A percentile compares a stretch with the other conserved stretches of the same genome.
Conservation (phyloP, 2,888 invertebrate genomes). For the Teleiodes luculella region DNA sequence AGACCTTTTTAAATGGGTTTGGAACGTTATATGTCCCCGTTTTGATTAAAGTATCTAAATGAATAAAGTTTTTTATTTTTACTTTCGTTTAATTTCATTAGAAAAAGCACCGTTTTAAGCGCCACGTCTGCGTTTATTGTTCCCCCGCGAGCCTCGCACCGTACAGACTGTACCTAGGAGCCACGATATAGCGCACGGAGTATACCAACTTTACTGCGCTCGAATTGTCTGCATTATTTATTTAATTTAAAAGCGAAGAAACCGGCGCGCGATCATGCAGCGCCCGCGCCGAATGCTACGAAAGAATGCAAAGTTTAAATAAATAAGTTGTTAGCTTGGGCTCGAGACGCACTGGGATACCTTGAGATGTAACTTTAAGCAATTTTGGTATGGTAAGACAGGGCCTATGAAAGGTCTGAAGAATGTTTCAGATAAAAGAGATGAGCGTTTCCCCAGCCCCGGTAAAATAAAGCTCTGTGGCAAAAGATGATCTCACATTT, state of each 20-base stretch:
- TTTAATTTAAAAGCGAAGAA: slow-evolving; percentile 78
- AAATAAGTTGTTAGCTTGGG: slow-evolving; percentile 26
- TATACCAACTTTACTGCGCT: slow-evolving; percentile 65
- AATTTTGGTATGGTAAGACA: too few relatives aligned
- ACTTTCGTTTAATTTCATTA: too few relatives aligned
- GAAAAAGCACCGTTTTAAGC: slow-evolving; percentile 43
- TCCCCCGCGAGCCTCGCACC: slow-evolving; percentile 59
- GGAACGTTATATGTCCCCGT: too few relatives aligned
- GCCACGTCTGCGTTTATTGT: slow-evolving; percentile 59
- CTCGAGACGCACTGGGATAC: slow-evolving; percentile 3
- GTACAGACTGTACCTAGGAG: slow-evolving; percentile 23
- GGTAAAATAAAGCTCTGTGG: too few relatives aligned
- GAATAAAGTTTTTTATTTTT: too few relatives aligned
- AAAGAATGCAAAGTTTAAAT: slow-evolving; percentile 40
- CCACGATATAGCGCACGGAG: background rate
- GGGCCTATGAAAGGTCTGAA: too few relatives aligned
- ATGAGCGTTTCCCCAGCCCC: too few relatives aligned
- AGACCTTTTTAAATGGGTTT: too few relatives aligned
- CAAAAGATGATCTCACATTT: too few relatives aligned
- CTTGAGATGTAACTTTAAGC: too few relatives aligned
- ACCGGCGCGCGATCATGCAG: slow-evolving; percentile 62
- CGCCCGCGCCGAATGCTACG: slow-evolving; percentile 46
- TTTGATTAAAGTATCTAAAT: too few relatives aligned
- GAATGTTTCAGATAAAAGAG: too few relatives aligned
- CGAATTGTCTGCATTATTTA: slow-evolving; percentile 77